Conservation (phyloP, 2,888 invertebrate species). For the Antheraea assamensis region DNA sequence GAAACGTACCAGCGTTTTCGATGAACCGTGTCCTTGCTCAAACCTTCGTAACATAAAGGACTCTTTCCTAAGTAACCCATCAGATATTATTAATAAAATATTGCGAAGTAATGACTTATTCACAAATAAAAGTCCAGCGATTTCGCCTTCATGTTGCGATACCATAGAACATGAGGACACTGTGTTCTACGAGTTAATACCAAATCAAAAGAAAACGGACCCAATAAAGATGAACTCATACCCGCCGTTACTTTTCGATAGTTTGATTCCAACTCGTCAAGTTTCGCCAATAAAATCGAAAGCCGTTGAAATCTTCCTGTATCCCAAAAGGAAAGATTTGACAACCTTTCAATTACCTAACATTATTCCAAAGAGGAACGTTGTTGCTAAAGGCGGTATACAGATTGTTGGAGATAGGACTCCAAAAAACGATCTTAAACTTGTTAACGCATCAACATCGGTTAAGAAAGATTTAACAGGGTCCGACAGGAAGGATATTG, state of each 20-base stretch:
- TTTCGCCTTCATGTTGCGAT: constrained; percentile 61
- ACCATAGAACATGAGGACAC: constrained; percentile 69
- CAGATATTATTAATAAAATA: constrained; percentile 59
- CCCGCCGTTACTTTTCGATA: constrained; percentile 50
- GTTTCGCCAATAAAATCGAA: constrained; percentile 47
- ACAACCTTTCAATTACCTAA: constrained; percentile 33
- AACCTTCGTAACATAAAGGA: constrained; percentile 45
- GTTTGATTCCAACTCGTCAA: constrained; percentile 40
- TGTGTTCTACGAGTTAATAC: constrained; percentile 55
- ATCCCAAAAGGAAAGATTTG: constrained; percentile 60
- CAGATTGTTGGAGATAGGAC: constrained; percentile 61
- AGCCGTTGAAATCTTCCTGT: constrained; percentile 62
- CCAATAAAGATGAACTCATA: constrained; percentile 33
- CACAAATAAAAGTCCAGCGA: constrained; percentile 48
- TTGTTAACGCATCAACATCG: constrained; percentile 39
- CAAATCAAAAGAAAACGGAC: constrained; percentile 37
- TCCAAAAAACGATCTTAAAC: constrained; percentile 47
- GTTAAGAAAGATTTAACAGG: constrained; percentile 56
- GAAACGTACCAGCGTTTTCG: constrained; percentile 38
- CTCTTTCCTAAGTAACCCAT: constrained; percentile 44
- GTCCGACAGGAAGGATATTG: constrained; percentile 28
- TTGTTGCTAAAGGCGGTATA: constrained; percentile 45
- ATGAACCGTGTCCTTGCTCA: constrained; percentile 61
- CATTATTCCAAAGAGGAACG: constrained; percentile 37
- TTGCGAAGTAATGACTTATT: constrained; percentile 59